Conservation (phyloP, 1,140 invertebrate species). For the Meteorus sp. region DNA sequence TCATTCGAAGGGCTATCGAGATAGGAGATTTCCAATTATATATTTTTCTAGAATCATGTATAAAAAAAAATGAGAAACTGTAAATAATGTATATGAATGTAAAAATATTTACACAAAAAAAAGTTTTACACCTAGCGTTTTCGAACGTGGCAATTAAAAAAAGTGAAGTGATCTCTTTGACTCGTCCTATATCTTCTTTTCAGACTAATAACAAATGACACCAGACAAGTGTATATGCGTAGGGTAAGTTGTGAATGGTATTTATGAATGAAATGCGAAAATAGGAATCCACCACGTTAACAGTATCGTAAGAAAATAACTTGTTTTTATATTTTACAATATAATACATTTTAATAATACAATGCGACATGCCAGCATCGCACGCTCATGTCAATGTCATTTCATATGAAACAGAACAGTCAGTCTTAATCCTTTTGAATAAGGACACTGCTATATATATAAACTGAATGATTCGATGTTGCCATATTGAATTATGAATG, state of each 20-base stretch:
- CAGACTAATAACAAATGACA: too few relatives aligned
- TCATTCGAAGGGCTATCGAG: constrained; percentile 25
- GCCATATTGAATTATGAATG: background rate
- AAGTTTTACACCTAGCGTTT: constrained; percentile 44
- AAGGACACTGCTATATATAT: constrained; percentile 21
- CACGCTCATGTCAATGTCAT: constrained; percentile 22
- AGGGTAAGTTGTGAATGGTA: too few relatives aligned
- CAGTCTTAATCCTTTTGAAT: constrained; percentile 30
- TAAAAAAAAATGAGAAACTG: constrained; percentile 41
- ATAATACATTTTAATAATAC: constrained; percentile 26
- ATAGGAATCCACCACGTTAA: too few relatives aligned
- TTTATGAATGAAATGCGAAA: too few relatives aligned
- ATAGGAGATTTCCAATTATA: constrained; percentile 35
- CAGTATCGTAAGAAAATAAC: constrained; percentile 33
- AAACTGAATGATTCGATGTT: constrained; percentile 1
- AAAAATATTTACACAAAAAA: constrained; percentile 44
- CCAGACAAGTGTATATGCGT: too few relatives aligned
- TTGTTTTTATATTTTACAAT: constrained; percentile 30
- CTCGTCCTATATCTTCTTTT: too few relatives aligned
- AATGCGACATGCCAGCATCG: constrained; percentile 33
- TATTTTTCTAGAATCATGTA: constrained; percentile 45
- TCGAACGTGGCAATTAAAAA: constrained; percentile 42
- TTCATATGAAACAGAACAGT: constrained; percentile 25
- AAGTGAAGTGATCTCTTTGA: too few relatives aligned
- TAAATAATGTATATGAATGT: constrained; percentile 53